Evolutionary conservation across 1,140 invertebrate species (phyloP).

Genomic region (Drosophila tristis): DNA sequence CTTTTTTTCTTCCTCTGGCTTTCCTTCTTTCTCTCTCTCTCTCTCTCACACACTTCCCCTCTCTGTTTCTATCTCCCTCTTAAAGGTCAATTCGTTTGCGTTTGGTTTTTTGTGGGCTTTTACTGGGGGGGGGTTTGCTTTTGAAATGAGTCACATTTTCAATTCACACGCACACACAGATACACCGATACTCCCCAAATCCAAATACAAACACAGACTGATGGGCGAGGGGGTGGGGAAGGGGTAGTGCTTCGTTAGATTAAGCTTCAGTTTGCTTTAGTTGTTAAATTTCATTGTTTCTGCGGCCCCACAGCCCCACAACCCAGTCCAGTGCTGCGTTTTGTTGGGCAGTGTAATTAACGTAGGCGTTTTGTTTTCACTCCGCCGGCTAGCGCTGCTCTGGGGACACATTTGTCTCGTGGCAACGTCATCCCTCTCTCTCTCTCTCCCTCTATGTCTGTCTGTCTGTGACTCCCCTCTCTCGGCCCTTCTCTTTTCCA

Average conservation of each 20-base stretch:
- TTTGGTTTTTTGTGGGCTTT: slow-evolving; percentile 29
- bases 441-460: background rate
- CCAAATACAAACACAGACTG: slow-evolving; percentile 1
- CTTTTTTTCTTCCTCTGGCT: slow-evolving; percentile 12
- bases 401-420: slow-evolving; percentile 54
- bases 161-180: slow-evolving; percentile 47
- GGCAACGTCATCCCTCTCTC: slow-evolving; percentile 12
- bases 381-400: slow-evolving; percentile 3
- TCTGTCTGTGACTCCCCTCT: background rate
- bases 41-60: background rate
- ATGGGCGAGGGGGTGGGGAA: background rate
- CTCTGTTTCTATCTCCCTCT: slow-evolving; percentile 11
- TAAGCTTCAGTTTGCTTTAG: slow-evolving; percentile 50
- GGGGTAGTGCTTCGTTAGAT: slow-evolving; percentile 9
- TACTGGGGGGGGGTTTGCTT: slow-evolving; percentile 34
- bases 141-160: slow-evolving; percentile 65
- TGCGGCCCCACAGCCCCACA: background rate
- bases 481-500: background rate
- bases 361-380: slow-evolving; percentile 66
- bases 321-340: background rate
- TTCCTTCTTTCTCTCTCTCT: background rate
- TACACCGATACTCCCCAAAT: background rate
- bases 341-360: slow-evolving; percentile 65
- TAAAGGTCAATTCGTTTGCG: slow-evolving; percentile 55
- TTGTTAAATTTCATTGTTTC: slow-evolving; percentile 53